Evolutionary conservation across 1,140 invertebrate species (phyloP), one percentile per base, ranked within the genome.

Genomic region (Elysia chlorotica): DNA sequence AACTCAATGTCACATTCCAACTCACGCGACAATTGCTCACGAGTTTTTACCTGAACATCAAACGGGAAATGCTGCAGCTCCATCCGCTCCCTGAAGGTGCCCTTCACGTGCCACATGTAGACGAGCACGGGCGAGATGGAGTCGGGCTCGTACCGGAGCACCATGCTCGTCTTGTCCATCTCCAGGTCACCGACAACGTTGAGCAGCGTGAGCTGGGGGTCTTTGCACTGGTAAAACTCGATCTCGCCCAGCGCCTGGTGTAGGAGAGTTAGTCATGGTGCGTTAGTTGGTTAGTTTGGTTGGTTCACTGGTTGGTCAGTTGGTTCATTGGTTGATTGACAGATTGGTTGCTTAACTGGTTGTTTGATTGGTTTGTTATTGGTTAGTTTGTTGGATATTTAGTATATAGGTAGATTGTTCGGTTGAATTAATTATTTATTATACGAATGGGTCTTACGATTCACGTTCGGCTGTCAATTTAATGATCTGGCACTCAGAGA

Each of bases 121-220:
- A n/a, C n/a, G n/a, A n/a, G n/a, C n/a, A 82, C 68, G 10, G 83
- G 79, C 59, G 77, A 65, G 17, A 77, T 61, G 30, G 80, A 79
- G 14, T 75, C 78, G 23, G 68, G 65, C 36, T 79, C 76, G 25
- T 78, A 75, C 0, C 71, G 66, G 1, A 85, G 74, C 31, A 76
- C 71, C 59, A 71, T 81, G 3, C 77, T 74, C n/a, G 72, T 73
- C 3, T 74, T 66, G 56, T 77, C 77, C 14, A 73, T 63, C 21
- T 71, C 61, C 57, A 80, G 74, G 0, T 77, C 75, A 21, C 81
- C 80, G 36, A 76, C 75, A 19, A 78, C 41, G 56, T 85, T 85
- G 37, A 81, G 36, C 21, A 85, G 75, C 17, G 74, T 75, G 31
- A 83, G 65, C 19, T 76, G 71, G 2, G 83, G 83, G 48, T 76